Conservation (phyloP, 2,888 invertebrate genomes). For the Drosophila pegasa region DNA sequence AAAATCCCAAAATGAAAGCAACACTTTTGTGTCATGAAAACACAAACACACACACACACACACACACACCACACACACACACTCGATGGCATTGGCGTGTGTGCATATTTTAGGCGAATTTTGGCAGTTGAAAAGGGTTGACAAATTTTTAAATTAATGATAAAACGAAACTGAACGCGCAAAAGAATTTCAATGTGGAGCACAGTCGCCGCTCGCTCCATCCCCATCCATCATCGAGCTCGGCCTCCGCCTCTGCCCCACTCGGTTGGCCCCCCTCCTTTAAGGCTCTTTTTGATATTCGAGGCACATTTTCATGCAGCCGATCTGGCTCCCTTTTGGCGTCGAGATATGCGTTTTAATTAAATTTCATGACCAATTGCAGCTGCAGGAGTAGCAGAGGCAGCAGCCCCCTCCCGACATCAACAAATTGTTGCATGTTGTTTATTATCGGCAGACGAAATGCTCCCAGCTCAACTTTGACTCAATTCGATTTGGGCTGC, state of each 20-base stretch:
- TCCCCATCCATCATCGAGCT: neutral
- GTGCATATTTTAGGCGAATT: slow-evolving; percentile 42
- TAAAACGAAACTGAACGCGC: slow-evolving; percentile 54
- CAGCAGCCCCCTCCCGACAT: slow-evolving; percentile 3
- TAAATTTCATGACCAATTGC: slow-evolving; percentile 65
- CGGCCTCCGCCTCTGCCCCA: neutral
- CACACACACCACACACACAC: neutral
- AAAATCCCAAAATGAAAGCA: slow-evolving; percentile 51
- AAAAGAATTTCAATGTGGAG: slow-evolving; percentile 46
- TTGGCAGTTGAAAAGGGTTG: slow-evolving; percentile 76
- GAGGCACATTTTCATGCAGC: slow-evolving; percentile 17
- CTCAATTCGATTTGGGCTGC: neutral
- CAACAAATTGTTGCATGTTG: slow-evolving; percentile 38
- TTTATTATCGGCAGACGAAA: slow-evolving; percentile 39
- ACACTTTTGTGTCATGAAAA: slow-evolving; percentile 28
- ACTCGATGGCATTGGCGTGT: neutral
- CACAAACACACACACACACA: slow-evolving; percentile 1
- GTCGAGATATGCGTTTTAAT: slow-evolving; percentile 61
- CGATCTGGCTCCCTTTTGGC: slow-evolving; percentile 2
- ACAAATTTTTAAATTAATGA: slow-evolving; percentile 79
- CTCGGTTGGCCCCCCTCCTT: neutral
- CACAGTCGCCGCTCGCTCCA: neutral
- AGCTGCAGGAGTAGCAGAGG: slow-evolving; percentile 21
- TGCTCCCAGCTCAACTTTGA: neutral
- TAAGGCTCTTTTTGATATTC: neutral